These are phyloP conservation scores for Apostichopus parvimensis DNA, from an alignment of 35 echinoderm and acorn worm species.

Conservation along the genomic window DNA sequence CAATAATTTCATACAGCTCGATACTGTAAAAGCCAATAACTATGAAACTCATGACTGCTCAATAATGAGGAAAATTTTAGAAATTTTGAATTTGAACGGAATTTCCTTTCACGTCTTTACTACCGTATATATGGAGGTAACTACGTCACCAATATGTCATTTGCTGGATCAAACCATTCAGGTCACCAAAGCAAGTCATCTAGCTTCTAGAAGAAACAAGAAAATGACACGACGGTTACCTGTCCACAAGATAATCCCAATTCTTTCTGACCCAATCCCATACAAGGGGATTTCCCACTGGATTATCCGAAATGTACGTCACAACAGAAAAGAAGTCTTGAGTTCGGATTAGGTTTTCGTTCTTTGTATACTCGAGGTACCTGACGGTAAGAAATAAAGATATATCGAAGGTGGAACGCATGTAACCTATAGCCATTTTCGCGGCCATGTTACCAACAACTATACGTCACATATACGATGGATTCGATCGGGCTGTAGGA, in stretches of 20 bases:
- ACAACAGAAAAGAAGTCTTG: constrained; percentile 70
- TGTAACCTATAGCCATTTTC: no score
- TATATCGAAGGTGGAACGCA: no score
- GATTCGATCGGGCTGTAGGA: not conserved
- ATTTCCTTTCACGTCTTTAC: no score
- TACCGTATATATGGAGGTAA: no score
- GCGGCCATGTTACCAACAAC: not conserved
- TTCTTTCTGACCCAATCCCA: constrained; percentile 69
- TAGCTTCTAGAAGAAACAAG: not conserved
- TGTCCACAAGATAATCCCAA: constrained; percentile 57
- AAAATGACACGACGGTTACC: constrained; percentile 2
- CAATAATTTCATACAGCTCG: no score
- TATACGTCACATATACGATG: not conserved
- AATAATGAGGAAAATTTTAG: no score
- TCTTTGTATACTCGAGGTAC: constrained; percentile 33
- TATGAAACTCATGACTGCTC: no score
- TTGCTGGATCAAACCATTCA: no score
- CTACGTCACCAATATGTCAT: no score
- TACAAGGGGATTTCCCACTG: constrained; percentile 57
- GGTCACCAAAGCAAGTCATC: no score
- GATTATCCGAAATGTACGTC: constrained; percentile 58
- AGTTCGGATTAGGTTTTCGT: constrained; percentile 46
- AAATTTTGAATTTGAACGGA: no score
- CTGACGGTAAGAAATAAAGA: not conserved
- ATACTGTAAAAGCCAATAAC: no score